A percentile compares a stretch with the other conserved stretches of the same genome.
phyloP scores from a whole-genome alignment of 2,113 vertebrate species.

The Dascyllus trimaculatus region DNA sequence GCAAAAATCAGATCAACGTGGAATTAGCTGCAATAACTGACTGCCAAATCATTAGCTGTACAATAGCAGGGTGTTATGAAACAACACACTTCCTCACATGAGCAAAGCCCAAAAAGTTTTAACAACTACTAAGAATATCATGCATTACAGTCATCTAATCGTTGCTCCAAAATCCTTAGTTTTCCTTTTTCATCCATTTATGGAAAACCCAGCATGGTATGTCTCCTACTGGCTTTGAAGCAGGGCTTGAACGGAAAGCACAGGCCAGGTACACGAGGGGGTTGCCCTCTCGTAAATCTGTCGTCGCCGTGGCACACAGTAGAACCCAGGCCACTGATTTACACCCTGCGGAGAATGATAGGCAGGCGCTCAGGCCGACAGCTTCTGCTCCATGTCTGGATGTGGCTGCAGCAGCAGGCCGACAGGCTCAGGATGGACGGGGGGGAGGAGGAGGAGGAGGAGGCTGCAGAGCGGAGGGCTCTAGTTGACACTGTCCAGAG shows the following conservation, averaged over 20 bases:
- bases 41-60: slow-evolving; percentile 3
- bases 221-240: slow-evolving; percentile 29
- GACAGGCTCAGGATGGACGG: slow-evolving; percentile 1
- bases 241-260: slow-evolving; percentile 45
- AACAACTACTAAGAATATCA: not conserved
- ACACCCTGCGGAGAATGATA: slow-evolving; percentile 78
- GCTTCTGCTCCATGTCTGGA: slow-evolving; percentile 58
- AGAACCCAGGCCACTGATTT: slow-evolving; percentile 73
- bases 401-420: slow-evolving; percentile 4
- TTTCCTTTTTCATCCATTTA: slow-evolving; percentile 10
- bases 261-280: slow-evolving; percentile 71
- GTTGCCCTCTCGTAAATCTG: slow-evolving; percentile 82
- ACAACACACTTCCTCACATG: slow-evolving; percentile 11
- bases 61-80: slow-evolving; percentile 14
- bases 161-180: not conserved
- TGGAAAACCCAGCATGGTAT: not conserved
- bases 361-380: slow-evolving; percentile 68
- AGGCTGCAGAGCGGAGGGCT: not conserved
- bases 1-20: slow-evolving; percentile 3
- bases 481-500: slow-evolving; percentile 66
- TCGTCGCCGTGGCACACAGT: slow-evolving; percentile 64
- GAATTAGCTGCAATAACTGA: slow-evolving; percentile 12
- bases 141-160: not conserved
- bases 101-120: slow-evolving; percentile 1
- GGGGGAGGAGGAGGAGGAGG: not conserved